A percentile compares a stretch with the other conserved stretches of the same genome.
Evolutionary conservation across 2,113 vertebrate species (phyloP).

Genomic region (Mixornis gularis): DNA sequence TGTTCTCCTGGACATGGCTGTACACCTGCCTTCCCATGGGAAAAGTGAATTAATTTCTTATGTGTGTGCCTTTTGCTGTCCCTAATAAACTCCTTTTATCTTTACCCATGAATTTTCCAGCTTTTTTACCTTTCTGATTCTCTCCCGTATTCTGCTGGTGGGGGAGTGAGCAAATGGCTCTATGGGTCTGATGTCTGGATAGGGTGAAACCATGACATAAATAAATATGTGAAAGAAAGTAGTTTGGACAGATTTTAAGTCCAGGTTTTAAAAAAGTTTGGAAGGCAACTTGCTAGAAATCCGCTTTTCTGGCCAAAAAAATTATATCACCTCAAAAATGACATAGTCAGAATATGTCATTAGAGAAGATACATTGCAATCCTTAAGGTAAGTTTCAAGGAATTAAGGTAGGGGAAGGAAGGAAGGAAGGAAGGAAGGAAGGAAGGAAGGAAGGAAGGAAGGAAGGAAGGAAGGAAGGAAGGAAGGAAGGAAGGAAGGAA

Average conservation of each 20-base stretch:
- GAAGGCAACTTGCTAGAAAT: not conserved
- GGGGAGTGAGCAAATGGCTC: not conserved
- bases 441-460: rapidly evolving
- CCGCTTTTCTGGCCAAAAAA: not conserved
- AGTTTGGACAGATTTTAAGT: not conserved
- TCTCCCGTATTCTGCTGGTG: rapidly evolving
- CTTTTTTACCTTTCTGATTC: not conserved
- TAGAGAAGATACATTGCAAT: not conserved
- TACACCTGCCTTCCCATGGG: not conserved
- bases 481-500: not conserved
- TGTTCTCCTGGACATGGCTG: not conserved
- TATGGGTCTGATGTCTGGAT: no score
- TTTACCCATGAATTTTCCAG: not conserved
- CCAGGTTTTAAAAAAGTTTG: rapidly evolving
- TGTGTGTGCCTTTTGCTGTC: not conserved
- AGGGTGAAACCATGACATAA: not conserved
- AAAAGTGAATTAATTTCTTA: not conserved
- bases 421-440: rapidly evolving
- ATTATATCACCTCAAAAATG: not conserved
- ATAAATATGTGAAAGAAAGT: not conserved
- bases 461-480: not conserved
- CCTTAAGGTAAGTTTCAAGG: not conserved
- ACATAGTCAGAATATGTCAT: not conserved
- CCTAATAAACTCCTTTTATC: not conserved
- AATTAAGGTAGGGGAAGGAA: not conserved